Evolutionary conservation across 2,888 invertebrate species (phyloP).

Genomic region (Hypomecis atomaria): DNA sequence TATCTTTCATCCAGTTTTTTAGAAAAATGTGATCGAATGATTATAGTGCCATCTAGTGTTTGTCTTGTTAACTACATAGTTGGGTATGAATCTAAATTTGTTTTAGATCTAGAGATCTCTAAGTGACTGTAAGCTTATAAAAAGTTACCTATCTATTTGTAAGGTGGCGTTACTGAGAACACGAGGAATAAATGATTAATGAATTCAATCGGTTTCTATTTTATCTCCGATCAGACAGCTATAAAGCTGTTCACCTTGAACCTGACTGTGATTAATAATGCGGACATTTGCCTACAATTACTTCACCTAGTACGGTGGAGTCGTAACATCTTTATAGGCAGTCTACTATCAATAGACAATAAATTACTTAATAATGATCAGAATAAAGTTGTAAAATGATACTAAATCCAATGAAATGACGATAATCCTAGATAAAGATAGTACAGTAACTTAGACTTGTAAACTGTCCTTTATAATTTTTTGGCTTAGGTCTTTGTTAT

Average conservation of each 20-base stretch:
- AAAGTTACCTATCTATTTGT: conserved; percentile 1
- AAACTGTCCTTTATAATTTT: too few relatives aligned
- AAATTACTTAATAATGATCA: too few relatives aligned
- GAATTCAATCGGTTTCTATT: conserved; percentile 25
- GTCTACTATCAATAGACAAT: not conserved
- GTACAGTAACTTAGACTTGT: too few relatives aligned
- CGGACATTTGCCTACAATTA: conserved; percentile 18
- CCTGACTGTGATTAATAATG: conserved; percentile 24
- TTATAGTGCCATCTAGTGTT: conserved; percentile 25
- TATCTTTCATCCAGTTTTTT: conserved; percentile 22
- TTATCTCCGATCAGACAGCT: conserved; percentile 7
- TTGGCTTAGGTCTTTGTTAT: too few relatives aligned
- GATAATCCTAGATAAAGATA: too few relatives aligned
- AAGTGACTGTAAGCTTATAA: not conserved
- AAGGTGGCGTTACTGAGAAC: conserved; percentile 37
- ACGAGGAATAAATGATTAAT: conserved; percentile 36
- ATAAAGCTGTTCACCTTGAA: conserved; percentile 35
- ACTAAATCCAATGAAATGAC: too few relatives aligned
- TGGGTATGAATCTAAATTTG: conserved; percentile 3
- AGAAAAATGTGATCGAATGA: conserved; percentile 19
- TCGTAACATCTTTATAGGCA: conserved; percentile 9
- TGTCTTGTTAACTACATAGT: conserved; percentile 6
- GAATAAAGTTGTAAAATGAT: too few relatives aligned
- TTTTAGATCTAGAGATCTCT: not conserved
- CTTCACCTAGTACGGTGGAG: not conserved